phyloP scores from a whole-genome alignment of 2,797 vertebrate genomes.

The Thamnophis elegans region DNA sequence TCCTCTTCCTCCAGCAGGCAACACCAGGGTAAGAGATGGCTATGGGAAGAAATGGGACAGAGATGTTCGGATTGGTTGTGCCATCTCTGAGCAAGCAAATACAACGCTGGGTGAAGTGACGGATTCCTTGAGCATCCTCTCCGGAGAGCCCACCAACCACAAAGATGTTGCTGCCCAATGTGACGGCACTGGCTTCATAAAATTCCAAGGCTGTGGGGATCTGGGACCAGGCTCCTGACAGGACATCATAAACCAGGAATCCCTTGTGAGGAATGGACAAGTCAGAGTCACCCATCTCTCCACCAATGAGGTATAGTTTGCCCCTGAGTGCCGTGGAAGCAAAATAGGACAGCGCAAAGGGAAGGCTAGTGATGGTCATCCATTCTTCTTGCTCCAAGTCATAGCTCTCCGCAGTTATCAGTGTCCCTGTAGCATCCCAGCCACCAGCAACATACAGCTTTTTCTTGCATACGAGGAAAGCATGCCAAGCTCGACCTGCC shows the following conservation, averaged over 20 bases:
- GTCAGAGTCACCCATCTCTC: background rate
- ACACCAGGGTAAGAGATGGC: constrained; percentile 16
- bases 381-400: constrained; percentile 21
- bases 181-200: constrained; percentile 8
- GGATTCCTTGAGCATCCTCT: background rate
- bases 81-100: constrained; percentile 1
- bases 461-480: constrained; percentile 3
- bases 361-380: background rate
- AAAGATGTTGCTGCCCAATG: background rate
- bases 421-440: background rate
- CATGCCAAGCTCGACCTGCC: background rate
- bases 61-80: background rate
- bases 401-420: background rate
- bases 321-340: background rate
- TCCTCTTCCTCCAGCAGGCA: constrained; percentile 2
- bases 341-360: constrained; percentile 7
- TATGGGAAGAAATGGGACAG: background rate
- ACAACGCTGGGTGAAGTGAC: background rate
- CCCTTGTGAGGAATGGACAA: background rate
- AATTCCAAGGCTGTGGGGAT: background rate
- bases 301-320: constrained; percentile 20
- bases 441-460: background rate
- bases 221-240: background rate
- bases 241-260: background rate
- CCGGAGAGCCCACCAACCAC: background rate